Percentiles rank a stretch among this genome's conserved stretches.
These are phyloP conservation scores for Bos taurus DNA, from an alignment of 2,113 vertebrate genomes.

Conservation along the genomic window ARS-UCD2.0 NC_037328.1:135284501-135285000, in stretches of 20 bases:
- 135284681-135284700: not conserved
- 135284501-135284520: not conserved
- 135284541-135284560: rapidly evolving
- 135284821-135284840: not conserved
- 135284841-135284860: not conserved
- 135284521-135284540: rapidly evolving
- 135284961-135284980: not conserved
- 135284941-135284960: not conserved
- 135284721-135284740: not conserved
- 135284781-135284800: not conserved
- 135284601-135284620: not conserved
- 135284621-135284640: not conserved
- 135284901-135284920: not conserved
- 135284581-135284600: not conserved
- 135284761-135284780: not conserved
- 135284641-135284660: not conserved
- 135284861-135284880: not conserved
- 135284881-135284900: not conserved
- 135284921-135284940: not conserved
- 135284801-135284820: not conserved
- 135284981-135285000: not conserved
- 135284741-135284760: not conserved
- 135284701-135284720: not conserved
- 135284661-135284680: not conserved
- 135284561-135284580: rapidly evolving